Evolutionary conservation across 1,140 invertebrate genomes (phyloP), one percentile per base, ranked within the genome.

Genomic region (Drosophila teissieri): DNA sequence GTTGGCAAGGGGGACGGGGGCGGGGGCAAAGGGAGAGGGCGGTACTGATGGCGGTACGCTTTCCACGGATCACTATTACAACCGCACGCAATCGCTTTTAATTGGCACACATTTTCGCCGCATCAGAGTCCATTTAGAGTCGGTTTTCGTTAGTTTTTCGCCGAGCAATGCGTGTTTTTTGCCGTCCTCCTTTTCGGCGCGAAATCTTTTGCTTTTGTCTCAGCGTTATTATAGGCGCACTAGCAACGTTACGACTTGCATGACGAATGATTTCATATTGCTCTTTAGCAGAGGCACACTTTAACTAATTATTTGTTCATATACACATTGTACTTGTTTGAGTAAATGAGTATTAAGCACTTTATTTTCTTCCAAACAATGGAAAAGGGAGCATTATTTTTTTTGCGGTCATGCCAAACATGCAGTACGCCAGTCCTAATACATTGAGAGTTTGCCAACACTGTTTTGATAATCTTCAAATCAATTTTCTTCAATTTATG

Each of bases 121-220:
- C 56, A 46, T 27, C 57, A 52, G 19, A 40, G 15, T 72, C 17
- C 57, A 69, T 73, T 44, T 42, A 68, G 14, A 58, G 19, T 46
- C 10, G 44, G 31, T 48, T 58, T 61, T n/a, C 48, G 44, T 62
- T 27, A 40, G 53, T 79, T 69, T 68, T 79, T 45, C 19, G 39
- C 45, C 24, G 11, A 53, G 69, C 63, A 46, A 51, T 80, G 42
- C 19, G 58, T 76, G 55, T 67, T 80, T 73, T 73, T 80, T 69
- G 63, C 80, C 48, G 72, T 88, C 69, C 77, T 78, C 49, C 45
- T 89, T 89, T 89, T 89, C 84, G 84, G 84, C 84, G 84, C 84
- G 84, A 89, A 89, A 89, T 51, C 72, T 76, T 86, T 76, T 86
- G 83, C 83, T 86, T 75, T 86, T 88, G 83, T 86, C 86, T 86